A percentile compares a stretch with the other conserved stretches of the same genome.
Conservation (phyloP, 2,797 vertebrate species). For the Trachops cirrhosus region DNA sequence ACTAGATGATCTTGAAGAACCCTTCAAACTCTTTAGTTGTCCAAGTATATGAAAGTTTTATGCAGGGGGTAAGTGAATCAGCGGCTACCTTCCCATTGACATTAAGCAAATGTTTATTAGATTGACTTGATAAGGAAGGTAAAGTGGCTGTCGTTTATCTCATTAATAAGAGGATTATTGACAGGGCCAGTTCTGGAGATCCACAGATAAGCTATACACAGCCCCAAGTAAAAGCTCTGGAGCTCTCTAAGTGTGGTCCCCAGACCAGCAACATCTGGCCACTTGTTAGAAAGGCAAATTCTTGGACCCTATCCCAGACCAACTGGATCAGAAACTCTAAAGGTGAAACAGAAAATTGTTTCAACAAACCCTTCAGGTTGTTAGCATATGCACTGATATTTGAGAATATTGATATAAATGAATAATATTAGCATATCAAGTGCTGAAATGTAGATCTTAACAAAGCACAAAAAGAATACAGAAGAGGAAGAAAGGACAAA, state of each 20-base stretch:
- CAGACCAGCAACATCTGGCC: background rate
- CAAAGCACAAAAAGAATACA: background rate
- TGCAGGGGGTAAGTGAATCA: background rate
- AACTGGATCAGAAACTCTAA: background rate
- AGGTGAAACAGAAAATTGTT: background rate
- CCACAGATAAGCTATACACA: background rate
- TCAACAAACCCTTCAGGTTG: background rate
- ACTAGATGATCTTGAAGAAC: background rate
- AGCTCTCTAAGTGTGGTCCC: background rate
- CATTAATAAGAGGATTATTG: background rate
- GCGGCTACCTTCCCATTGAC: background rate
- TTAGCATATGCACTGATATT: background rate
- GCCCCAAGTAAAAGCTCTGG: background rate
- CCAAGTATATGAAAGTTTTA: background rate
- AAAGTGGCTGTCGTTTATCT: background rate
- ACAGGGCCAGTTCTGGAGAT: background rate
- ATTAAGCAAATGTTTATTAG: background rate
- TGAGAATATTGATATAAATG: background rate
- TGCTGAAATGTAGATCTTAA: background rate
- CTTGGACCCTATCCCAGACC: background rate
- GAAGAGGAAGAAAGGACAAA: background rate
- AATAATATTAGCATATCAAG: background rate
- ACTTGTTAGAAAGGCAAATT: background rate
- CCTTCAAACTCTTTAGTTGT: background rate
- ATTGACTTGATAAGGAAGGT: background rate